These are phyloP conservation scores for Cenopis cana DNA, from an alignment of 2,888 invertebrate species.

Conservation along the genomic window DNA sequence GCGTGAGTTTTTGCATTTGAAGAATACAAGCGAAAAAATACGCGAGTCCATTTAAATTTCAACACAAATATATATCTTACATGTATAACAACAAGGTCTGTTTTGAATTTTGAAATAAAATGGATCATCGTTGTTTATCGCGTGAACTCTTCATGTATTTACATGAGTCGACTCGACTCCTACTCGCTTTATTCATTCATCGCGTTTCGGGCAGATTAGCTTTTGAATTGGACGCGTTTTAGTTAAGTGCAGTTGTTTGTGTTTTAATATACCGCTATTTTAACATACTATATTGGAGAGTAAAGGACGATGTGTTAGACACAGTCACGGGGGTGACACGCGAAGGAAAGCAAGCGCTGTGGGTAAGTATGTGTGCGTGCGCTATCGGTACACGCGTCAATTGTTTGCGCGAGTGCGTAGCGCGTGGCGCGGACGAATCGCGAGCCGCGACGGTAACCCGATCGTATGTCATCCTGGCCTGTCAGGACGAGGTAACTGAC, in stretches of 20 bases:
- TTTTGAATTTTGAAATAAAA: not conserved
- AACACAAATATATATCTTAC: not conserved
- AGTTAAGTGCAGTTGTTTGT: not conserved
- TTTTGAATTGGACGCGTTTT: slow-evolving; percentile 3
- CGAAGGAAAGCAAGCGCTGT: too few relatives aligned
- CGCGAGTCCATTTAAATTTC: not conserved
- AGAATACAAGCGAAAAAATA: not conserved
- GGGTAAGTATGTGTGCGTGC: too few relatives aligned
- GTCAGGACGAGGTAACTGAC: too few relatives aligned
- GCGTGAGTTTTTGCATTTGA: slow-evolving; percentile 38
- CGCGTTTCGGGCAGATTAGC: slow-evolving; percentile 31
- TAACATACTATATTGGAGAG: not conserved
- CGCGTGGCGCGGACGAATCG: too few relatives aligned
- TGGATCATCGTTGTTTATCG: not conserved
- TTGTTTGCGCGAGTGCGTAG: too few relatives aligned
- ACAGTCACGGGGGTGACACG: too few relatives aligned
- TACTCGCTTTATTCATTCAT: slow-evolving; percentile 38
- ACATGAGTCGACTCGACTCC: slow-evolving; percentile 24
- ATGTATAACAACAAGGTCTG: not conserved
- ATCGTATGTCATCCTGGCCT: too few relatives aligned
- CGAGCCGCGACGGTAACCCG: too few relatives aligned
- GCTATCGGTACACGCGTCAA: too few relatives aligned
- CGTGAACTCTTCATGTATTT: slow-evolving; percentile 14
- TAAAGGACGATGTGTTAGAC: too few relatives aligned
- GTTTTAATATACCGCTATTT: not conserved